These are phyloP conservation scores for Tetramorium simillimum DNA, from an alignment of 1,140 invertebrate genomes.

Conservation along the genomic window DNA sequence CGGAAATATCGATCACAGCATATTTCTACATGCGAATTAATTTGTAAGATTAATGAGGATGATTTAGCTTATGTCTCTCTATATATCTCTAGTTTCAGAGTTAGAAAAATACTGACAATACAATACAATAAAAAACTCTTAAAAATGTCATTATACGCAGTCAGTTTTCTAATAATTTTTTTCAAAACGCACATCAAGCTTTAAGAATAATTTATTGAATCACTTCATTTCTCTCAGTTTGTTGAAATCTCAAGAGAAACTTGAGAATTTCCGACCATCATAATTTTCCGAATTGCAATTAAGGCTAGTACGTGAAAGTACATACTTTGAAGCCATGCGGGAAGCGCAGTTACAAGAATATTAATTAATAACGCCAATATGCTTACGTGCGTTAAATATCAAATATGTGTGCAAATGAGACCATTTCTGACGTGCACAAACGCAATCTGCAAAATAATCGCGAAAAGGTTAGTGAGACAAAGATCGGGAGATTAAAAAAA, in stretches of 20 bases:
- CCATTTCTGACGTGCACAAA: neutral
- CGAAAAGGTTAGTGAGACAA: conserved; percentile 20
- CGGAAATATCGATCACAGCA: neutral
- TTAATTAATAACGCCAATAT: conserved; percentile 66
- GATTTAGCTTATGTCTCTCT: neutral
- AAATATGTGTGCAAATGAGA: neutral
- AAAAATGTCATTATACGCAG: neutral
- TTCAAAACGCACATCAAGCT: neutral
- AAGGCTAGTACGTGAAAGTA: neutral
- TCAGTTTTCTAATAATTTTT: neutral
- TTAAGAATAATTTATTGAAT: neutral
- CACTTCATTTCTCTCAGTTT: neutral
- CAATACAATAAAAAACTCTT: neutral
- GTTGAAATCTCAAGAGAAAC: conserved; percentile 18
- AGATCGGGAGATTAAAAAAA: conserved; percentile 31
- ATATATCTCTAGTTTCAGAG: neutral
- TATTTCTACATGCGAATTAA: neutral
- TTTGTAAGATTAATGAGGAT: neutral
- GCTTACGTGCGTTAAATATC: conserved; percentile 35
- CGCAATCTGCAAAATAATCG: conserved; percentile 38
- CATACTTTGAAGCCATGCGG: neutral
- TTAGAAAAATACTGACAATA: neutral
- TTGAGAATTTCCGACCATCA: neutral
- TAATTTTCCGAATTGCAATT: conserved; percentile 26
- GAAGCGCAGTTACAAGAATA: neutral